Evolutionary conservation across 2,888 invertebrate species (phyloP).

Genomic region (Drosophila demipolita): DNA sequence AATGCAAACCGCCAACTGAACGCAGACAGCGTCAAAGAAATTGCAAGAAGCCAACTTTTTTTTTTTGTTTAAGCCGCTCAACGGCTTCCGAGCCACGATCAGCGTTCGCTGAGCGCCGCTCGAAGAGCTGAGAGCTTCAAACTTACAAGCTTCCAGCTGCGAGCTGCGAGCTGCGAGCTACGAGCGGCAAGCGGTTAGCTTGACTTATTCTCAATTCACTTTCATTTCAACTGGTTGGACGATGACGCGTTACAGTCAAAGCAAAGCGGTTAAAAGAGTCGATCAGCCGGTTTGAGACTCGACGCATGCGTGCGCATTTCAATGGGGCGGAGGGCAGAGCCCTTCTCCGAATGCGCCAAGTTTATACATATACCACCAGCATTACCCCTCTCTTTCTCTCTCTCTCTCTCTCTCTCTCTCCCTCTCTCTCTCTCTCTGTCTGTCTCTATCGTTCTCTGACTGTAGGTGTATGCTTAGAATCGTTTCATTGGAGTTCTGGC

Average conservation of each 20-base stretch:
- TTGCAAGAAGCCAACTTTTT: constrained; percentile 76
- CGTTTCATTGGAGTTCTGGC: constrained; percentile 2
- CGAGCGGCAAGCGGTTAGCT: constrained; percentile 22
- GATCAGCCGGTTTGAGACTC: constrained; percentile 42
- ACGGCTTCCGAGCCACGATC: constrained; percentile 31
- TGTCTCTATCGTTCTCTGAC: background rate
- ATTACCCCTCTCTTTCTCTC: background rate
- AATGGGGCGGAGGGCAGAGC: constrained; percentile 59
- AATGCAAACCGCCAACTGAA: constrained; percentile 83
- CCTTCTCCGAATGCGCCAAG: constrained; percentile 25
- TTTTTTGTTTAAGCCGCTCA: constrained; percentile 35
- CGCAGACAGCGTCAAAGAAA: constrained; percentile 69
- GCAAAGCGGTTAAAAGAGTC: constrained; percentile 24
- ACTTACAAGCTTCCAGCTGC: background rate
- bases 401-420: background rate
- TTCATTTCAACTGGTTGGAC: constrained; percentile 67
- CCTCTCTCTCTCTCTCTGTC: background rate
- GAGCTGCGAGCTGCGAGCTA: background rate
- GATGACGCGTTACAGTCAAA: constrained; percentile 22
- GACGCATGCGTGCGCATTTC: constrained; percentile 76
- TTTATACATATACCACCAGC: constrained; percentile 32
- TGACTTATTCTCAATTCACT: constrained; percentile 69
- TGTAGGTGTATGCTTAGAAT: background rate
- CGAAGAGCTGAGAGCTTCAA: constrained; percentile 10
- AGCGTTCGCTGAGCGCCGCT: constrained; percentile 1